Conservation (phyloP, 1,140 invertebrate genomes). For the Latrodectus geometricus region DNA sequence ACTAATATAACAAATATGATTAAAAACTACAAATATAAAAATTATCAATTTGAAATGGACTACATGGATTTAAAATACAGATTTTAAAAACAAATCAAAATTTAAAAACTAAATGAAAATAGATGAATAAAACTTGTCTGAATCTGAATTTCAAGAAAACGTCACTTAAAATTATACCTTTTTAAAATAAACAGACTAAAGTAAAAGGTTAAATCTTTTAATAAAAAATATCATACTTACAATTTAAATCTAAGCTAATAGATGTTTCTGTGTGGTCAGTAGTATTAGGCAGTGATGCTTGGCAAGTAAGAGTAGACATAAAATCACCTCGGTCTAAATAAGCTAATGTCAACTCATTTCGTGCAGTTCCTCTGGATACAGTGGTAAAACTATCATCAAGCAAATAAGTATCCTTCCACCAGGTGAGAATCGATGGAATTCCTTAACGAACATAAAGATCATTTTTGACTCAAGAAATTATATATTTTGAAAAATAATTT, state of each 20-base stretch:
- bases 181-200: too few species aligned
- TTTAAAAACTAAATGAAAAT: too few species aligned
- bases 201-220: not conserved
- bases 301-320: conserved; percentile 55
- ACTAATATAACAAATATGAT: too few species aligned
- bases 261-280: conserved; percentile 47
- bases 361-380: conserved; percentile 26
- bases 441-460: not conserved
- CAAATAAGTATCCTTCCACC: conserved; percentile 45
- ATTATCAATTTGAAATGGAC: too few species aligned
- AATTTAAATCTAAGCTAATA: conserved; percentile 53
- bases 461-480: too few species aligned
- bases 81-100: too few species aligned
- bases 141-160: not conserved
- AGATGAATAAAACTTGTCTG: not conserved
- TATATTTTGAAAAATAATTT: too few species aligned
- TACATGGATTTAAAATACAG: too few species aligned
- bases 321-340: conserved; percentile 35
- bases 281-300: conserved; percentile 41
- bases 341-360: conserved; percentile 50
- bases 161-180: too few species aligned
- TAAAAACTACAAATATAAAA: too few species aligned
- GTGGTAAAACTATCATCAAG: conserved; percentile 53
- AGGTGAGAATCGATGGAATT: conserved; percentile 43
- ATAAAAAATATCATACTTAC: conserved; percentile 20